These are phyloP conservation scores for Mythimna ferrago DNA, from an alignment of 2,888 invertebrate genomes.

Conservation along the genomic window DNA sequence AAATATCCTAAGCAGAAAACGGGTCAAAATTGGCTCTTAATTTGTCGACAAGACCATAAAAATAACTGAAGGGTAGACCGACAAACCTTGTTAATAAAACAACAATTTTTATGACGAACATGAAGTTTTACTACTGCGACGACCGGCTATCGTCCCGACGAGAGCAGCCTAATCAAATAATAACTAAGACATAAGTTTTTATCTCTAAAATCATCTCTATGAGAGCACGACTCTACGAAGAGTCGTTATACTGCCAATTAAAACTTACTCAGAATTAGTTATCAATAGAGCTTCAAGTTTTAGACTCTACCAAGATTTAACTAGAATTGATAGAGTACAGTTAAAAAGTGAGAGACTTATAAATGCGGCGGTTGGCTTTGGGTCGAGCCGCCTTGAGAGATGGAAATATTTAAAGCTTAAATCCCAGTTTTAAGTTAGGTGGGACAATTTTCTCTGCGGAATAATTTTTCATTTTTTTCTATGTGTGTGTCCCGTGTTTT, in stretches of 20 bases:
- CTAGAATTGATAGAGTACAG: conserved; percentile 56
- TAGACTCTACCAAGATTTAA: conserved; percentile 14
- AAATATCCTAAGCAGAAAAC: not conserved
- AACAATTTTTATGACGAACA: conserved; percentile 62
- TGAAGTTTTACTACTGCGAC: conserved; percentile 58
- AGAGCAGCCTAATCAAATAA: conserved; percentile 61
- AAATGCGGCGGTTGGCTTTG: conserved; percentile 51
- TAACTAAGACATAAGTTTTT: conserved; percentile 60
- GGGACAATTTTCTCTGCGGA: conserved; percentile 41
- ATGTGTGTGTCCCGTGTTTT: conserved; percentile 18
- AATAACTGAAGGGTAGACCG: conserved; percentile 33
- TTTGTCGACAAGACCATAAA: conserved; percentile 33
- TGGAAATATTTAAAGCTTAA: conserved; percentile 51
- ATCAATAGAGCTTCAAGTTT: conserved; percentile 48
- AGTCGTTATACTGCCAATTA: conserved; percentile 60
- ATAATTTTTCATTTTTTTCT: conserved; percentile 44
- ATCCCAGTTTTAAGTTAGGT: conserved; percentile 47
- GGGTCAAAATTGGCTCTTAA: conserved; percentile 17
- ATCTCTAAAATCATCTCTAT: conserved; percentile 54
- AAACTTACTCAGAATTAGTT: conserved; percentile 61
- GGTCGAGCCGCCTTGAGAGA: conserved; percentile 42
- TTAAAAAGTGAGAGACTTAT: conserved; percentile 57
- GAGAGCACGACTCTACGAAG: conserved; percentile 41
- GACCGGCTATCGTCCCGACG: conserved; percentile 33
- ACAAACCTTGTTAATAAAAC: conserved; percentile 56